Percentiles rank a stretch among this genome's conserved stretches.
Evolutionary conservation across 2,797 vertebrate species (phyloP).

Genomic region (Sylvilagus floridanus): DNA sequence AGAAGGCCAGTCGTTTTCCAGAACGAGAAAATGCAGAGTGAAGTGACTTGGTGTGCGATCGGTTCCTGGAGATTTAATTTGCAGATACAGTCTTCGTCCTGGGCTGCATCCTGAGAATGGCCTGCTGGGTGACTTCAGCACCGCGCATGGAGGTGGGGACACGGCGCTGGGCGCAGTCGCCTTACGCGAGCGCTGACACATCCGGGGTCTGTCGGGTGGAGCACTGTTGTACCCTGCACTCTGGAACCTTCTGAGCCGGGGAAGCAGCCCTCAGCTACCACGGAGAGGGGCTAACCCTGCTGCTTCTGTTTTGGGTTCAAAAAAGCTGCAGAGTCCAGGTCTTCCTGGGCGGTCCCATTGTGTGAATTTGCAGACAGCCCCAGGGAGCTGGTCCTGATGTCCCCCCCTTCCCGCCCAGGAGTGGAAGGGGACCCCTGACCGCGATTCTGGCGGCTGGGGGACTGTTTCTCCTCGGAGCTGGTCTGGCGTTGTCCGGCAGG

Average conservation of each 20-base stretch:
- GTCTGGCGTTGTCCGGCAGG: not conserved
- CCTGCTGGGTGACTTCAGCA: too few relatives aligned
- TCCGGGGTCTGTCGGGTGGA: too few relatives aligned
- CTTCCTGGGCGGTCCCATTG: accelerated
- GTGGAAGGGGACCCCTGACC: too few relatives aligned
- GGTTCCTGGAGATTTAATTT: not conserved
- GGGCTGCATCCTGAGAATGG: too few relatives aligned
- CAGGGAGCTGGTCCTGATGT: accelerated
- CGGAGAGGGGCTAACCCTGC: not conserved
- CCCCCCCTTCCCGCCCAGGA: too few relatives aligned
- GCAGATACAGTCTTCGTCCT: not conserved
- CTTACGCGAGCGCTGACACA: too few relatives aligned
- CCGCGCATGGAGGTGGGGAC: too few relatives aligned
- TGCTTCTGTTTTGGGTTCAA: not conserved
- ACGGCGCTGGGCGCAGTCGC: too few relatives aligned
- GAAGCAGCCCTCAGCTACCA: not conserved
- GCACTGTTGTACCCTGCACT: too few relatives aligned
- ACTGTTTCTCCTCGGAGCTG: not conserved
- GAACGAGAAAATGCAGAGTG: not conserved
- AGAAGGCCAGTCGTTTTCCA: constrained; percentile 56
- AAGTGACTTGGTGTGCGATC: not conserved
- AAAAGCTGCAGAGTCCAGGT: accelerated
- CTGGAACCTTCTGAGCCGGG: not conserved
- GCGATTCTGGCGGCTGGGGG: too few relatives aligned
- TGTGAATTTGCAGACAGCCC: not conserved